Evolutionary conservation across 2,797 vertebrate genomes (phyloP).

Genomic region (Macropodus opercularis): DNA sequence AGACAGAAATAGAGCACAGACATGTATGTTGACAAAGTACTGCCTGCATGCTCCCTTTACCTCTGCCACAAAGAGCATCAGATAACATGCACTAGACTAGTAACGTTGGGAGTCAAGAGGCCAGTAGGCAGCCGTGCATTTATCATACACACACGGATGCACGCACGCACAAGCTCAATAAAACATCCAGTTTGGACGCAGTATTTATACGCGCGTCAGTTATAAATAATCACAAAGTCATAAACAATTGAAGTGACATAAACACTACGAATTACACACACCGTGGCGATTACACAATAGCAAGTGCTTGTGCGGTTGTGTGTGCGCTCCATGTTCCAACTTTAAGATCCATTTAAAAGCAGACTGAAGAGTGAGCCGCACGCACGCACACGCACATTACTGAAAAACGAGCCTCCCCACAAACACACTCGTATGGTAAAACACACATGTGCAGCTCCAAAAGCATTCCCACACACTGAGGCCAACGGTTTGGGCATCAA

Average conservation of each 20-base stretch:
- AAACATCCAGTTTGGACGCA: slow-evolving; percentile 30
- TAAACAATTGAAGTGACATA: slow-evolving; percentile 45
- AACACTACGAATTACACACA: slow-evolving; percentile 30
- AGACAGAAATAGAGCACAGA: slow-evolving; percentile 11
- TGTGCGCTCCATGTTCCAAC: slow-evolving; percentile 29
- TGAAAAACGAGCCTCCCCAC: slow-evolving; percentile 15
- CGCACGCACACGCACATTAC: neutral
- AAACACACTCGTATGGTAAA: neutral
- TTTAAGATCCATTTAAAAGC: slow-evolving; percentile 59
- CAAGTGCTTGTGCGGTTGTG: slow-evolving; percentile 24
- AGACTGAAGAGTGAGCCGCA: slow-evolving; percentile 33
- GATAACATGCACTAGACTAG: slow-evolving; percentile 39
- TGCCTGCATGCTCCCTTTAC: slow-evolving; percentile 41
- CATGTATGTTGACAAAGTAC: slow-evolving; percentile 44
- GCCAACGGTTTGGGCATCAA: slow-evolving; percentile 65
- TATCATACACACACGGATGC: slow-evolving; percentile 37
- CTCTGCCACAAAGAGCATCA: slow-evolving; percentile 56
- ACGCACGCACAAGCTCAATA: slow-evolving; percentile 33
- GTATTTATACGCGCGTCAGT: slow-evolving; percentile 42
- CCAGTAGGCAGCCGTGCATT: slow-evolving; percentile 44
- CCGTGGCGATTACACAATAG: slow-evolving; percentile 28
- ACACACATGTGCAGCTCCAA: slow-evolving; percentile 34
- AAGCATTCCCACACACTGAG: slow-evolving; percentile 68
- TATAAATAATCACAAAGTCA: slow-evolving; percentile 55
- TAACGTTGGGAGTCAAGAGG: slow-evolving; percentile 52